Conservation (phyloP, 2,888 invertebrate genomes). For the Silvanus unidentatus region DNA sequence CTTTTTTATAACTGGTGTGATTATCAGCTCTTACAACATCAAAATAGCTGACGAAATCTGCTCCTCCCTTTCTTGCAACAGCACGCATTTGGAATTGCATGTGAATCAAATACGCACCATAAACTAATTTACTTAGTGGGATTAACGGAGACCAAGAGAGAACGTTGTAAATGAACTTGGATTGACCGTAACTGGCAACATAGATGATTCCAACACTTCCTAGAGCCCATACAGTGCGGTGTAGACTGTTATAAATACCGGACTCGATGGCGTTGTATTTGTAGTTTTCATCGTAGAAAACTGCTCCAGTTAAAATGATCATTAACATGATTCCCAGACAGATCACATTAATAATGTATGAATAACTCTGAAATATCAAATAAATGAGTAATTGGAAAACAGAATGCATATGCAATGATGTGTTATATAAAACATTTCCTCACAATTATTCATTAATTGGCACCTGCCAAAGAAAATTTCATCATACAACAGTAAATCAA, state of each 20-base stretch:
- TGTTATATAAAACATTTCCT: neutral
- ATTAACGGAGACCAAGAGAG: slow-evolving; percentile 55
- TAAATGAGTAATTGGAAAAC: too few relatives aligned
- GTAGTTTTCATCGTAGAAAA: slow-evolving; percentile 49
- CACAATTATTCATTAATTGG: neutral
- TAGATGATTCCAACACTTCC: slow-evolving; percentile 49
- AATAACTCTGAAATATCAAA: slow-evolving; percentile 33
- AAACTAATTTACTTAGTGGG: slow-evolving; percentile 54
- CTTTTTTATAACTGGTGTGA: too few relatives aligned
- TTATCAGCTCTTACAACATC: slow-evolving; percentile 44
- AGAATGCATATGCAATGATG: slow-evolving; percentile 46
- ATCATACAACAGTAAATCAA: neutral
- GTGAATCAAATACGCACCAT: slow-evolving; percentile 56
- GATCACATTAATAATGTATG: slow-evolving; percentile 28
- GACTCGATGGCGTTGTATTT: slow-evolving; percentile 50
- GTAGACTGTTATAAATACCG: slow-evolving; percentile 53
- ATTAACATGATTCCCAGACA: slow-evolving; percentile 47
- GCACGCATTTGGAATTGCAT: slow-evolving; percentile 49
- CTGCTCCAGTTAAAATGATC: slow-evolving; percentile 48
- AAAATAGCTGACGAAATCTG: slow-evolving; percentile 42
- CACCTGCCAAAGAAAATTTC: too few relatives aligned
- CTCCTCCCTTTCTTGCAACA: slow-evolving; percentile 48
- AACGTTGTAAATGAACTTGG: slow-evolving; percentile 41
- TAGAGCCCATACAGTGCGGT: slow-evolving; percentile 53
- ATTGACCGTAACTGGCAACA: slow-evolving; percentile 50